Conservation (phyloP, 2,113 vertebrate species). For the Apodemus speciosus region DNA sequence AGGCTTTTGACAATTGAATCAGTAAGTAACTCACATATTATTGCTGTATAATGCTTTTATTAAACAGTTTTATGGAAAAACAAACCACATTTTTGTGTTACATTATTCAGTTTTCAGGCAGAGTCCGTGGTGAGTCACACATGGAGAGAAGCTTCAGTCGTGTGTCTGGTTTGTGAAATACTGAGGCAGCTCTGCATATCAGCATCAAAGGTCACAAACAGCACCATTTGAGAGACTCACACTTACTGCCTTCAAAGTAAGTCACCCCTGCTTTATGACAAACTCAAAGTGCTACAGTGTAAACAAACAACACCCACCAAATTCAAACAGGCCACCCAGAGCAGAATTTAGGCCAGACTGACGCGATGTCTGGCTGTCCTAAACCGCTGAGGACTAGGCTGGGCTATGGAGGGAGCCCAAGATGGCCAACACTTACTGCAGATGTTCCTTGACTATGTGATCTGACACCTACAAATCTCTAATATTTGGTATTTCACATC, state of each 20-base stretch:
- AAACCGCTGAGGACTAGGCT: background rate
- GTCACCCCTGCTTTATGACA: background rate
- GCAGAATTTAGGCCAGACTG: background rate
- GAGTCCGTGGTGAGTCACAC: conserved; percentile 47
- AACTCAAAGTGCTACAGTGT: background rate
- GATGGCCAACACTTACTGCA: background rate
- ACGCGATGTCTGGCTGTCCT: background rate
- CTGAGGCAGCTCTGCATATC: background rate
- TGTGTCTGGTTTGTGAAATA: conserved; percentile 29
- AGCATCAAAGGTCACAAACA: conserved; percentile 54
- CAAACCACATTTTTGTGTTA: conserved; percentile 54
- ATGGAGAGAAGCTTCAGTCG: conserved; percentile 49
- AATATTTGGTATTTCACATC: conserved; percentile 13
- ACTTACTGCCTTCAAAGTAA: background rate
- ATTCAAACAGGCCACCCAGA: background rate
- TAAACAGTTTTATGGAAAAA: conserved; percentile 58
- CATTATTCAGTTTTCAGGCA: conserved; percentile 60
- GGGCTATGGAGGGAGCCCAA: background rate
- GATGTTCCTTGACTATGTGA: background rate
- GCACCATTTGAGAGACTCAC: conserved; percentile 56
- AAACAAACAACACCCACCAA: background rate
- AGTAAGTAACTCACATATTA: conserved; percentile 51
- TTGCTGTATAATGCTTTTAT: conserved; percentile 73
- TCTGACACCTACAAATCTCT: background rate
- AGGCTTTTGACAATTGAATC: background rate